These are phyloP conservation scores for Drosophila pseudotakahashii DNA, from an alignment of 2,888 invertebrate species.

Conservation along the genomic window DNA sequence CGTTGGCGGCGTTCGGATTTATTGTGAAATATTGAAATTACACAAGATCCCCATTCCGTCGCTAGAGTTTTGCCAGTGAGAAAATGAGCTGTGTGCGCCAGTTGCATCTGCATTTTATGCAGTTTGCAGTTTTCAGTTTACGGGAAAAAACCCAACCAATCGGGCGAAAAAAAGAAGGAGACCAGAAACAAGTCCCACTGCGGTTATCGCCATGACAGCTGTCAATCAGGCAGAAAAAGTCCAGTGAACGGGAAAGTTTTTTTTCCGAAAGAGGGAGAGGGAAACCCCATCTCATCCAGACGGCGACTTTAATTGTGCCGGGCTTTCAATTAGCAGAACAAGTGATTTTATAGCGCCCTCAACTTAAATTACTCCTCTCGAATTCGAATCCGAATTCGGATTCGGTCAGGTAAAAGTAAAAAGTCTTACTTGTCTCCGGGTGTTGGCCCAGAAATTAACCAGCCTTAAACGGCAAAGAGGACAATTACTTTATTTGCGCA, in stretches of 20 bases:
- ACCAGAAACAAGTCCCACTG: slow-evolving; percentile 59
- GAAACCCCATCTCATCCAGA: slow-evolving; percentile 4
- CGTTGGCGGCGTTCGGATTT: slow-evolving; percentile 75
- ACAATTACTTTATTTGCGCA: slow-evolving; percentile 81
- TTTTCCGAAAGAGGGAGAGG: not conserved
- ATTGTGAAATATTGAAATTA: slow-evolving; percentile 78
- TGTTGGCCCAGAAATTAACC: slow-evolving; percentile 73
- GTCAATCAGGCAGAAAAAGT: slow-evolving; percentile 60
- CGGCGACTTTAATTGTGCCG: slow-evolving; percentile 61
- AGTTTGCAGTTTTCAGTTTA: too few relatives aligned
- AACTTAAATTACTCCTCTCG: slow-evolving; percentile 22
- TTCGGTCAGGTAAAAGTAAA: slow-evolving; percentile 42
- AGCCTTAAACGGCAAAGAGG: slow-evolving; percentile 48
- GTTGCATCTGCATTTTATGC: slow-evolving; percentile 74
- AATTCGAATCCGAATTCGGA: slow-evolving; percentile 16
- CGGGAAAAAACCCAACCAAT: slow-evolving; percentile 34
- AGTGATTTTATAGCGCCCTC: slow-evolving; percentile 76
- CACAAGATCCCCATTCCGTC: slow-evolving; percentile 51
- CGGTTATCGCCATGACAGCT: slow-evolving; percentile 80
- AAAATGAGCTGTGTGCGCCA: slow-evolving; percentile 73
- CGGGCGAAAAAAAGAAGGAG: slow-evolving; percentile 13
- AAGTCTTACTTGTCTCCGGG: slow-evolving; percentile 50
- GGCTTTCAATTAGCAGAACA: slow-evolving; percentile 72
- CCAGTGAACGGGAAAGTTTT: slow-evolving; percentile 61
- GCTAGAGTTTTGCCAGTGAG: slow-evolving; percentile 56